Conservation (phyloP, 2,113 vertebrate species). For the Clinocottus analis region DNA sequence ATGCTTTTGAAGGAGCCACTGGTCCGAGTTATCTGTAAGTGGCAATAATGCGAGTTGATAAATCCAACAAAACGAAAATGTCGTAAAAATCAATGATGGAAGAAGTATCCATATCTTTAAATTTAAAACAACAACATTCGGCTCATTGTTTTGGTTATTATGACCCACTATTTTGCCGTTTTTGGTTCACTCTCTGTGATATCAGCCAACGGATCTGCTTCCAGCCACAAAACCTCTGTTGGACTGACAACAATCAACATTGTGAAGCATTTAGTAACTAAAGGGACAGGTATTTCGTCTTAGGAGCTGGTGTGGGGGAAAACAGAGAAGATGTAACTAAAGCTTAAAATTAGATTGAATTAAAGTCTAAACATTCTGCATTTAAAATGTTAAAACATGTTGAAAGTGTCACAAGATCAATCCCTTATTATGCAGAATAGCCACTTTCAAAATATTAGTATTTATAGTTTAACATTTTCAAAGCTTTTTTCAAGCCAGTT, state of each 20-base stretch:
- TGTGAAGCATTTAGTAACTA: background rate
- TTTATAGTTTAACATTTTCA: background rate
- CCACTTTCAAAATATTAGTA: background rate
- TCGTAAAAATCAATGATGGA: background rate
- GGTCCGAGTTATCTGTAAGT: slow-evolving; percentile 91
- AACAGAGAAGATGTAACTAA: background rate
- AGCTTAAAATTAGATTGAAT: background rate
- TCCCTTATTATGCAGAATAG: background rate
- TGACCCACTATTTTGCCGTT: background rate
- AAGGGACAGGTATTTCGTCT: no score
- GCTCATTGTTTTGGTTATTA: background rate
- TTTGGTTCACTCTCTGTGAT: background rate
- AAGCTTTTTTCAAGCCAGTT: background rate
- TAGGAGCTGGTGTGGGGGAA: background rate
- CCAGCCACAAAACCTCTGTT: background rate
- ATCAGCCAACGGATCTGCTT: background rate
- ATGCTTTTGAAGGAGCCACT: slow-evolving; percentile 87
- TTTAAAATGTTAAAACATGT: background rate
- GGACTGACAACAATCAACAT: background rate
- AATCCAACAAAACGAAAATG: background rate
- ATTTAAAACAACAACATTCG: background rate
- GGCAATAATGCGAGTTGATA: background rate
- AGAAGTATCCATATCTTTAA: background rate
- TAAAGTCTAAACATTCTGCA: background rate
- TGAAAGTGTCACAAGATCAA: background rate